These are phyloP conservation scores for Muschampia plurimacula DNA, from an alignment of 2,888 invertebrate species.

Conservation along the genomic window DNA sequence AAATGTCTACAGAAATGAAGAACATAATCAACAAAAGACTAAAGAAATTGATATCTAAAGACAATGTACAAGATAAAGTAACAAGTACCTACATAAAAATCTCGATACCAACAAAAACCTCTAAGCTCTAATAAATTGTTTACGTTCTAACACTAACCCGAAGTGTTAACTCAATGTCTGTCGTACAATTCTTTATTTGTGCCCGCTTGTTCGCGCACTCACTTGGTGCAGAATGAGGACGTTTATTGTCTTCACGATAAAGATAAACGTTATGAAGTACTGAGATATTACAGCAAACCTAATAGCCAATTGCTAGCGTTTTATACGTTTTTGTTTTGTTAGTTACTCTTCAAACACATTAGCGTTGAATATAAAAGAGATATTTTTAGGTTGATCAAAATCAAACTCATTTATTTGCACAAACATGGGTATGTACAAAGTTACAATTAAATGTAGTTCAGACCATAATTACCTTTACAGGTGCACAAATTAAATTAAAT, in stretches of 20 bases:
- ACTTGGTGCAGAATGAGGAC: slow-evolving; percentile 19
- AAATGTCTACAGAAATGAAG: no score
- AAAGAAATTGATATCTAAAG: background rate
- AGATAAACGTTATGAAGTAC: slow-evolving; percentile 9
- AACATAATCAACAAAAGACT: no score
- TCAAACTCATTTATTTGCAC: no score
- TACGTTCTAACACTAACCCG: slow-evolving; percentile 3
- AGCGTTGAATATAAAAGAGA: no score
- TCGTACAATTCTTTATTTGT: slow-evolving; percentile 34
- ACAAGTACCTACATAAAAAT: slow-evolving; percentile 5
- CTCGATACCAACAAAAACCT: background rate
- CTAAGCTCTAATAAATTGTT: slow-evolving; percentile 22
- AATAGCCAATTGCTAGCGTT: background rate
- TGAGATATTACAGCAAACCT: background rate
- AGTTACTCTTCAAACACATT: background rate
- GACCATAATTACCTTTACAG: no score
- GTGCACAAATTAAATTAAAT: no score
- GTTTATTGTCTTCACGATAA: slow-evolving; percentile 30
- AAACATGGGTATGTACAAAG: no score
- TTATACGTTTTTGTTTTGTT: background rate
- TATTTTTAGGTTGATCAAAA: no score
- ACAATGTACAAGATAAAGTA: background rate
- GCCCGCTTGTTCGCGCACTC: slow-evolving; percentile 10
- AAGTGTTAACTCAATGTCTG: slow-evolving; percentile 35
- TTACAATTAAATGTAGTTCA: no score